phyloP scores from a whole-genome alignment of 2,113 vertebrate genomes.

The Lucifuga dentata region DNA sequence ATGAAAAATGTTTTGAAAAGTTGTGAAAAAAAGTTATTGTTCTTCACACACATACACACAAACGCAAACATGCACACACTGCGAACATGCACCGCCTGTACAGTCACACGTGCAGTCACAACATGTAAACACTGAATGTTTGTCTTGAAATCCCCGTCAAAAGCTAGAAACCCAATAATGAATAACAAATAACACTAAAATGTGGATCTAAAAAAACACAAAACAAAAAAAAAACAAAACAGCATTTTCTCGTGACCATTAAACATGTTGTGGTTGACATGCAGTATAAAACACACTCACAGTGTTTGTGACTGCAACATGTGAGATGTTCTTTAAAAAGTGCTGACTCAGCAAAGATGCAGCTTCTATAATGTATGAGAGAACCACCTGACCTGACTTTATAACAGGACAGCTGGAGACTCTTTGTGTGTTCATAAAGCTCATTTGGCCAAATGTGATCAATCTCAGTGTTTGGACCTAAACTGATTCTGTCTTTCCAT shows the following conservation, averaged over 20 bases:
- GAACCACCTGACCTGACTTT: conserved; percentile 19
- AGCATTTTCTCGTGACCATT: neutral
- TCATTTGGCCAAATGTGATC: neutral
- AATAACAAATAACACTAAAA: no score
- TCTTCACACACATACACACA: neutral
- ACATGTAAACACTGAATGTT: no score
- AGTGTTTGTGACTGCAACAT: conserved; percentile 7
- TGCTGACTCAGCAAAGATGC: conserved; percentile 36
- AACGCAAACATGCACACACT: no score
- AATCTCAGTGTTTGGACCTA: neutral
- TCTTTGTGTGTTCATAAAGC: neutral
- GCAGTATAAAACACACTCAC: neutral
- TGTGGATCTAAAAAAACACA: no score
- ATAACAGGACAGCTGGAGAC: neutral
- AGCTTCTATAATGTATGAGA: conserved; percentile 48
- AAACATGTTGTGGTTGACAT: neutral
- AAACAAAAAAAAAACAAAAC: no score
- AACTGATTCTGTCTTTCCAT: no score
- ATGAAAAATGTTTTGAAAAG: no score
- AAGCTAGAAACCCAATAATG: no score
- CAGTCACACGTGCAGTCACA: no score
- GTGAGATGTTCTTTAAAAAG: conserved; percentile 30
- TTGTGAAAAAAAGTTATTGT: no score
- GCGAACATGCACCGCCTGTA: no score
- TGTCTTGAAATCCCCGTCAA: no score